Evolutionary conservation across 2,113 vertebrate species (phyloP).

Genomic region (Macaca mulatta): DNA sequence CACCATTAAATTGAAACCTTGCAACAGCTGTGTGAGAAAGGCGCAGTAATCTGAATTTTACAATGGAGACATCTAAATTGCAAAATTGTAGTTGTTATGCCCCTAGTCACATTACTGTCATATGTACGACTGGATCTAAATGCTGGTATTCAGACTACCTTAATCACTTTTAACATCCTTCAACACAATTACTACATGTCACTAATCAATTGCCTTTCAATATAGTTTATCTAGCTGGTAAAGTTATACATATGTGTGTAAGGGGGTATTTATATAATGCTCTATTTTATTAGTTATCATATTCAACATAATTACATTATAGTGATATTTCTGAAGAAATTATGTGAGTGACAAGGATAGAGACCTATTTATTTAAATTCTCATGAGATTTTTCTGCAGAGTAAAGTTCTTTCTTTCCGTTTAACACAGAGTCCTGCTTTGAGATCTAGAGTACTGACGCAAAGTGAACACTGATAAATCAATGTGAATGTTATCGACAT

Average conservation of each 20-base stretch:
- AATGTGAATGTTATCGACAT: background rate
- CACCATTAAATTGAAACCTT: background rate
- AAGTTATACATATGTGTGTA: too few species aligned
- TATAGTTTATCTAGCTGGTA: background rate
- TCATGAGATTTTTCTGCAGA: background rate
- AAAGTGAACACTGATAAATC: background rate
- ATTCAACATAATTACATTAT: background rate
- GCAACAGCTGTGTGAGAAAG: background rate
- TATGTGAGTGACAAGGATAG: background rate
- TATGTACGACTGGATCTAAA: background rate
- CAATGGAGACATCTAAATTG: background rate
- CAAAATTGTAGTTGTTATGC: background rate
- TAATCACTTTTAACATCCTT: background rate
- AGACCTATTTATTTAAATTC: background rate
- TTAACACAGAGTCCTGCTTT: background rate
- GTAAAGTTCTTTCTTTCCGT: background rate
- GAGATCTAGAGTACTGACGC: background rate
- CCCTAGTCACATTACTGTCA: background rate
- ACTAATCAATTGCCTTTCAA: background rate
- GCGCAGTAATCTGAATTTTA: background rate
- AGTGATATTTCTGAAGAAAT: background rate
- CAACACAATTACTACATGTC: background rate
- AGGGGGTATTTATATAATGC: accelerated
- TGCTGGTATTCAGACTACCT: background rate
- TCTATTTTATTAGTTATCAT: background rate